A percentile compares a stretch with the other conserved stretches of the same genome.
Conservation (phyloP, 1,140 invertebrate genomes). For the Nixonia krombeini region DNA sequence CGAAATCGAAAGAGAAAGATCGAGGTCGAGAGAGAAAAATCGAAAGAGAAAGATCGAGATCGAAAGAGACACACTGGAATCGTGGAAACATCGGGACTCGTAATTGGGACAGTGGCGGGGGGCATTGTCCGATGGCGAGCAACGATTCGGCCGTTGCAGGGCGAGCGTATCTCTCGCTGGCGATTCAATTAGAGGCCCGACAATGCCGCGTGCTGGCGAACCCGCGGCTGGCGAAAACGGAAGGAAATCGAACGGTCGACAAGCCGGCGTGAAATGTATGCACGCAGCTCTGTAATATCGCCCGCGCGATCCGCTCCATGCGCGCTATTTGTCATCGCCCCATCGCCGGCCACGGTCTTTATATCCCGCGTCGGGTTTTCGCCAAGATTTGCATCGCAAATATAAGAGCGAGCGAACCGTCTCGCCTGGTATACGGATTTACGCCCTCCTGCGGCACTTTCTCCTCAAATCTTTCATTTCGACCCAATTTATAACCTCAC, state of each 20-base stretch:
- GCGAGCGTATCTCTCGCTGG: slow-evolving; percentile 14
- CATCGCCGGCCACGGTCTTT: slow-evolving; percentile 52
- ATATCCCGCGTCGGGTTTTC: slow-evolving; percentile 28
- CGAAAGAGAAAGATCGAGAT: no score
- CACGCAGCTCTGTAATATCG: slow-evolving; percentile 52
- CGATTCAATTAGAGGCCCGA: slow-evolving; percentile 41
- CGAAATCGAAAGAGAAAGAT: no score
- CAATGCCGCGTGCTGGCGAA: slow-evolving; percentile 21
- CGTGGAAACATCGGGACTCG: no score
- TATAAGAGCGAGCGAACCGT: slow-evolving; percentile 27
- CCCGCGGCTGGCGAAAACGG: slow-evolving; percentile 22
- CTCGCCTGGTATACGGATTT: no score
- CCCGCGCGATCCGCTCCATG: slow-evolving; percentile 29
- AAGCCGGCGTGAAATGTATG: slow-evolving; percentile 51
- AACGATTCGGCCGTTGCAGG: slow-evolving; percentile 9
- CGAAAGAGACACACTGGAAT: no score
- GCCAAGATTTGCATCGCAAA: slow-evolving; percentile 64
- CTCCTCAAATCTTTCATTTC: no score
- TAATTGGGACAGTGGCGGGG: no score
- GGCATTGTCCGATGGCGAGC: slow-evolving; percentile 3
- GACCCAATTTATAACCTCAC: no score
- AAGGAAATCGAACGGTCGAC: slow-evolving; percentile 54
- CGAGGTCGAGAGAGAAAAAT: no score
- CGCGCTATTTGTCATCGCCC: slow-evolving; percentile 58
- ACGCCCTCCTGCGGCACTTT: no score